Evolutionary conservation across 2,888 invertebrate species (phyloP), one percentile per base, ranked within the genome.

Genomic region (Coronaproctus castanopsis): DNA sequence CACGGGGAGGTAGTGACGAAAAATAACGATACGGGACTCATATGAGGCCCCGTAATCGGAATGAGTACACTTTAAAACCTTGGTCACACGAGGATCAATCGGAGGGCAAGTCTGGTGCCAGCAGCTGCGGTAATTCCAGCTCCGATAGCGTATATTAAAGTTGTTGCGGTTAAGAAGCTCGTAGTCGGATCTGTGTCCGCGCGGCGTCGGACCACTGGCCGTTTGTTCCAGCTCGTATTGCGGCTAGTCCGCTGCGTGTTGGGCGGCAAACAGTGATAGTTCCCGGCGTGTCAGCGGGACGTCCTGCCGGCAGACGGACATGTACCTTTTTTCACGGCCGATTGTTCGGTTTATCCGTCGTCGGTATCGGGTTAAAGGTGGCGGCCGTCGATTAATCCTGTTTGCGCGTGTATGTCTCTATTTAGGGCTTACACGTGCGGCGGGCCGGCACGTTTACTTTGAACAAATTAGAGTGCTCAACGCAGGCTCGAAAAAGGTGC

Each of bases 91-190:
- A 78, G 76, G 73, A 79, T 71, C 77, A 71, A 79, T 77, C 77
- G 75, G 76, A 78, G 77, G 78, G 78, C 76, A 79, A 79, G 77
- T 78, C 78, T 77, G 77, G 77, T 80, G 80, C 79, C 79, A 80
- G 78, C 79, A 80, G 79, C 78, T 77, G 78, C 79, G 78, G 79
- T 80, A 80, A 80, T 77, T 79, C 79, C 79, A 80, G 79, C 79
- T 80, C 78, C 75, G 76, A 76, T 74, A 77, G 77, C 76, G 77
- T 78, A 79, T 80, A 80, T 78, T 79, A 78, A 79, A 77, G 76
- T 80, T 81, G 79, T 77, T 80, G 79, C 78, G 76, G 76, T 78
- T 78, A 76, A 79, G 76, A 76, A 76, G 75, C 73, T 74, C 75
- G 75, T 76, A 75, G 74, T 76, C 74, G 73, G 74, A 76, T 74